Evolutionary conservation across 1,140 invertebrate genomes (phyloP), one percentile per base, ranked within the genome.

Genomic region (Amphibalanus amphitrite): DNA sequence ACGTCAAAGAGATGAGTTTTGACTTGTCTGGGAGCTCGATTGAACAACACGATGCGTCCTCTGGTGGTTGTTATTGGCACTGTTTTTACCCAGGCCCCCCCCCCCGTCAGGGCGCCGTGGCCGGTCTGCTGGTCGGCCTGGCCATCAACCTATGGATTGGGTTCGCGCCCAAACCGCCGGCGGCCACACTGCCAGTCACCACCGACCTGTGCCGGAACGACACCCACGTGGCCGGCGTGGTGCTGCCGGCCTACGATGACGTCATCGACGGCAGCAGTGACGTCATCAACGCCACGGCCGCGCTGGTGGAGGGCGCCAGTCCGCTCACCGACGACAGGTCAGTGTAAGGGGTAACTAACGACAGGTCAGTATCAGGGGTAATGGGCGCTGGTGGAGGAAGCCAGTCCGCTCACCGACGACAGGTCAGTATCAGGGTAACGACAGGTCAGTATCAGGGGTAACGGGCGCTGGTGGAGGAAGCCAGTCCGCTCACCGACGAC

Each of bases 91-190:
- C 33, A 38, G 4, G 33, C 15, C 33, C 33, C 33, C 33, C 4
- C 33, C 4, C 33, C 26, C 29, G 70, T 67, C 77, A 86, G 84
- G 91, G 92, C 69, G 87, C 86, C 0, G 80, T 91, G 26, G 76
- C 80, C 15, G 90, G 87, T 0, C 79, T 91, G 15, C 25, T 88
- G 1, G 76, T 79, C 20, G 87, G 90, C 13, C 79, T 96, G 68
- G 78, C 81, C 0, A 79, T 93, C 0, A 71, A 86, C 87, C 25
- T 83, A 25, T 93, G 90, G 90, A 89, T 93, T 72, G 92, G 90
- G 69, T 92, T 95, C 78, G 84, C 85, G 40, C 88, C 90, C 0
- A 87, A 88, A 74, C 89, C 90, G 0, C 77, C 81, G 0, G 73
- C 82, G 6, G 75, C 78, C 0, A 81, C 79, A n/a, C 80, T 91